These are phyloP conservation scores for Dendrocincla tyrannina DNA, from an alignment of 2,797 vertebrate species.

Conservation along the genomic window DNA sequence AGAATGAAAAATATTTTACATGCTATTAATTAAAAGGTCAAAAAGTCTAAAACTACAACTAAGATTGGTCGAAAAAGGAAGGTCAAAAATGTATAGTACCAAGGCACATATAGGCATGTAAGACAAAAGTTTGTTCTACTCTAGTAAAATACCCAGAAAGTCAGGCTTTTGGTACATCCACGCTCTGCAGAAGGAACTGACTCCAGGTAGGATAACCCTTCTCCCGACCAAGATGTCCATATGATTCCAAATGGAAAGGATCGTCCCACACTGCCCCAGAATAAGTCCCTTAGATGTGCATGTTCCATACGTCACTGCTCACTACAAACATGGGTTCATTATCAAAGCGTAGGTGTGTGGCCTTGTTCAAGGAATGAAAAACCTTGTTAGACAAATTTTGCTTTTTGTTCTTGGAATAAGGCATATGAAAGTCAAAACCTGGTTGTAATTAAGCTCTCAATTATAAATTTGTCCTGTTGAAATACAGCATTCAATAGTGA, in stretches of 20 bases:
- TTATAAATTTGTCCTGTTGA: background rate
- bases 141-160: background rate
- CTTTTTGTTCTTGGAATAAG: background rate
- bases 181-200: background rate
- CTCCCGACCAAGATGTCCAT: background rate
- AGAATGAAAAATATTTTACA: background rate
- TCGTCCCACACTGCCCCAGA: background rate
- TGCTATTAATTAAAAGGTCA: background rate
- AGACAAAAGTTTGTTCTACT: background rate
- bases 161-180: fast-evolving
- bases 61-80: background rate
- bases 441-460: background rate
- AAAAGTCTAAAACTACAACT: background rate
- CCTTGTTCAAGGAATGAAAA: background rate
- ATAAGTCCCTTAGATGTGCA: background rate
- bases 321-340: background rate
- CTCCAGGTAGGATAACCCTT: background rate
- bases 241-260: background rate
- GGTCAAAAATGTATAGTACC: background rate
- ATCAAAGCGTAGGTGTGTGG: background rate
- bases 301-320: background rate
- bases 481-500: background rate
- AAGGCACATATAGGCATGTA: background rate
- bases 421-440: background rate
- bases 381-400: background rate